Base-by-base conservation (phyloP, 2,888 invertebrate genomes). In the Standfussiana lucernea region DNA sequence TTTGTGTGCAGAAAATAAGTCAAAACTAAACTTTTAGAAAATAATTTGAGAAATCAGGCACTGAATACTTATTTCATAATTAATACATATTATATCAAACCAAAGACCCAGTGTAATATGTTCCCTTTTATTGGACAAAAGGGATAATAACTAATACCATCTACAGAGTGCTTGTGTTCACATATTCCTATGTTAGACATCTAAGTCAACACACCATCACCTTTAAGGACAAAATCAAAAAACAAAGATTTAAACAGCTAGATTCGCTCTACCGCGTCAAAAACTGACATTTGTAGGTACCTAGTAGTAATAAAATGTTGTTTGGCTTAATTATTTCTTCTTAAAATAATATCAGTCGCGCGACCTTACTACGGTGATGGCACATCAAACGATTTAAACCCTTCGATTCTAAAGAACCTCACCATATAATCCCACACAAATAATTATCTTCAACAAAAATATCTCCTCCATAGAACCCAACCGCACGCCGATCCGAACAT, bases 401-500 rank as follows among this genome's bases (percentile, higher is more conserved):
- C 1, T 10, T 50, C 50, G n/a, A 53, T n/a, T 53, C 2, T 53
- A 13, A 28, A 28, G 53, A 56, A 28, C 28, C 15, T 28, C 7
- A 28, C 28, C 4, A n/a, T n/a, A 5, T n/a, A 56, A 15, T 21
- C 21, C 1, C 5, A 40, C 10, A 15, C n/a, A n/a, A n/a, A 56
- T 6, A 15, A 18, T 32, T 7, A 28, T 59, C 18, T 61, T 21
- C 10, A 61, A 61, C 13, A 18, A n/a, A 68, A 77, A 40, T 53
- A 73, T 72, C 24, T 65, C n/a, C 70, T 0, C 45, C 92, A 94
- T 96, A 91, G 93, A 90, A 90, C 5, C 93, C 90, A 13, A 50
- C 72, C 88, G 66, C 80, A 82, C 67, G 76, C 56, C 86, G 86
- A 93, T 93, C 87, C 88, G 92, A 95, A 95, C 96, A 95, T 94